phyloP scores from a whole-genome alignment of 1,140 invertebrate genomes.

The Neodiprion fabricii region DNA sequence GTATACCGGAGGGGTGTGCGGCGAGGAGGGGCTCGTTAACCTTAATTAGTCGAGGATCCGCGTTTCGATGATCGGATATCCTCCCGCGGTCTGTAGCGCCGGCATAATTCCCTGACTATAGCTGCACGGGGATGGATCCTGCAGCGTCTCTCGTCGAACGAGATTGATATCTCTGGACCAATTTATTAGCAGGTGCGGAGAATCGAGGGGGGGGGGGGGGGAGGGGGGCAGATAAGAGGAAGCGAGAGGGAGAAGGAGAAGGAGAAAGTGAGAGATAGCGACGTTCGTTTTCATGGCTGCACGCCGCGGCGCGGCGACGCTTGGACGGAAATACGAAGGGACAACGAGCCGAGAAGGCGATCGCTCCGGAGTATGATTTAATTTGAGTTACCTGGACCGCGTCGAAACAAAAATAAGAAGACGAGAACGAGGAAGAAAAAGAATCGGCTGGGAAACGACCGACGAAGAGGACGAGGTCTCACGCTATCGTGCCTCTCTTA shows the following conservation, averaged over 20 bases:
- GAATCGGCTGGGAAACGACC: not conserved
- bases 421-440: not conserved
- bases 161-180: not conserved
- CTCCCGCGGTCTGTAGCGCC: no score
- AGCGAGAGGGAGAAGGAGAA: not conserved
- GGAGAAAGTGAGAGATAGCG: not conserved
- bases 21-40: no score
- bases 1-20: no score
- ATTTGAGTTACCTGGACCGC: slow-evolving; percentile 3
- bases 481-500: not conserved
- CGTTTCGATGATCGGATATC: no score
- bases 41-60: no score
- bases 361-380: slow-evolving; percentile 10
- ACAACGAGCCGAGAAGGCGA: not conserved
- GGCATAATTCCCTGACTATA: no score
- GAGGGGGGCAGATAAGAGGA: not conserved
- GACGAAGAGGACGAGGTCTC: not conserved
- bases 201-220: not conserved
- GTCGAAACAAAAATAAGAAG: not conserved
- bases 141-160: not conserved
- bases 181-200: slow-evolving; percentile 8
- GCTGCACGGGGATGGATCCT: not conserved
- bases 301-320: not conserved
- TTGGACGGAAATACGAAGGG: not conserved
- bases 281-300: not conserved